A percentile compares a stretch with the other conserved stretches of the same genome.
These are phyloP conservation scores for Coreoperca whiteheadi DNA, from an alignment of 2,113 vertebrate species.

Conservation along the genomic window DNA sequence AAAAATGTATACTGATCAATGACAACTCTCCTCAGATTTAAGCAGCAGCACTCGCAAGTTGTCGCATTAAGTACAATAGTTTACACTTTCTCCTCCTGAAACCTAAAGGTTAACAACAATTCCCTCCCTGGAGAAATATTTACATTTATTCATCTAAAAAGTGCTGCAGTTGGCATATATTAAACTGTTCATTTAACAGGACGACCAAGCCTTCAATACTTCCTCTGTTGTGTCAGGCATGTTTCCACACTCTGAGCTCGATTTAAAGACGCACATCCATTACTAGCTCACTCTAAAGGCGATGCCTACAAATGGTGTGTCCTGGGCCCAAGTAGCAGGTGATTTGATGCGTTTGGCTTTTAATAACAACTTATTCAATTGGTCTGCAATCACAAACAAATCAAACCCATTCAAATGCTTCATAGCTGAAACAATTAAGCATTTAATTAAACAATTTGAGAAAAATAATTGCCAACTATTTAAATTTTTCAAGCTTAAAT, in stretches of 20 bases:
- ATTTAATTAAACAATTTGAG: neutral
- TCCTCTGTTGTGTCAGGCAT: slow-evolving; percentile 65
- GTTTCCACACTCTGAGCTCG: slow-evolving; percentile 64
- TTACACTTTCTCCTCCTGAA: slow-evolving; percentile 1
- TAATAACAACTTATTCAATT: neutral
- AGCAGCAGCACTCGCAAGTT: neutral
- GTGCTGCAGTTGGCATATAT: slow-evolving; percentile 55
- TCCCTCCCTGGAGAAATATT: slow-evolving; percentile 20
- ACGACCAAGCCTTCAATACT: slow-evolving; percentile 55
- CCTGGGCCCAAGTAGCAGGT: neutral
- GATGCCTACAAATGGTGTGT: slow-evolving; percentile 19
- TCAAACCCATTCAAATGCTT: neutral
- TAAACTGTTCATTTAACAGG: slow-evolving; percentile 67
- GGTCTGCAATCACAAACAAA: neutral
- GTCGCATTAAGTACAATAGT: neutral
- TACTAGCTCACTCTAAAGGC: slow-evolving; percentile 20
- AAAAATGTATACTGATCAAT: slow-evolving; percentile 2
- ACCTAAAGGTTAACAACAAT: slow-evolving; percentile 26
- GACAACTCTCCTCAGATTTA: neutral
- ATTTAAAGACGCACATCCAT: slow-evolving; percentile 60
- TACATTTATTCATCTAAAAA: slow-evolving; percentile 47
- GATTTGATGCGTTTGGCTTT: slow-evolving; percentile 22
- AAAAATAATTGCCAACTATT: neutral
- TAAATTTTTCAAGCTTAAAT: neutral
- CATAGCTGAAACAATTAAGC: neutral